Percentiles rank a stretch among this genome's conserved stretches.
Evolutionary conservation across 2,888 invertebrate species (phyloP).

Genomic region (Myathropa florea): DNA sequence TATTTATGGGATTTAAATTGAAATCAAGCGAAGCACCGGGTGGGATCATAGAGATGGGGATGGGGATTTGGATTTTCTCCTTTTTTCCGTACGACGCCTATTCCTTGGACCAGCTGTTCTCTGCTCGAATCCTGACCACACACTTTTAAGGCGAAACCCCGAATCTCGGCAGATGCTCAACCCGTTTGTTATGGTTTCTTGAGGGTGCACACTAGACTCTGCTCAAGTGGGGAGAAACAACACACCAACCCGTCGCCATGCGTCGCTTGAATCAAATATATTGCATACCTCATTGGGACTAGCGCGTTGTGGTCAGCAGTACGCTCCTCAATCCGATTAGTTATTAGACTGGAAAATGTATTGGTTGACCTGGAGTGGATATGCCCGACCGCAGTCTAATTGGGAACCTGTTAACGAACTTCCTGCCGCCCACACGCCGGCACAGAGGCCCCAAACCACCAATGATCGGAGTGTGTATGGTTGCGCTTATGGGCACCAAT

Average conservation of each 20-base stretch:
- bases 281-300: background rate
- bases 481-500: slow-evolving; percentile 25
- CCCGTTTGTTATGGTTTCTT: slow-evolving; percentile 60
- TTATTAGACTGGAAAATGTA: slow-evolving; percentile 66
- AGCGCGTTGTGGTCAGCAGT: slow-evolving; percentile 26
- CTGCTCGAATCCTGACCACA: slow-evolving; percentile 18
- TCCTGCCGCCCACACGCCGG: slow-evolving; percentile 30
- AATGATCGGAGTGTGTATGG: slow-evolving; percentile 50
- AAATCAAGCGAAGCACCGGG: slow-evolving; percentile 9
- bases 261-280: background rate
- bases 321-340: slow-evolving; percentile 59
- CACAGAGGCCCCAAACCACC: slow-evolving; percentile 36
- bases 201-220: slow-evolving; percentile 10
- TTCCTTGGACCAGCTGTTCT: slow-evolving; percentile 38
- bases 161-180: slow-evolving; percentile 25
- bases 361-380: slow-evolving; percentile 60
- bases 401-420: slow-evolving; percentile 68
- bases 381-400: slow-evolving; percentile 58
- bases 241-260: background rate
- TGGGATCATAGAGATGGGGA: too few relatives aligned
- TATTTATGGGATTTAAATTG: slow-evolving; percentile 55
- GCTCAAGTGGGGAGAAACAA: background rate
- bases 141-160: slow-evolving; percentile 11
- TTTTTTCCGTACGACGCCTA: background rate
- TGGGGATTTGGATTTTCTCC: background rate